A percentile compares a stretch with the other conserved stretches of the same genome.
These are phyloP conservation scores for Aeoliscus strigatus DNA, from an alignment of 2,797 vertebrate genomes.

Conservation along the genomic window DNA sequence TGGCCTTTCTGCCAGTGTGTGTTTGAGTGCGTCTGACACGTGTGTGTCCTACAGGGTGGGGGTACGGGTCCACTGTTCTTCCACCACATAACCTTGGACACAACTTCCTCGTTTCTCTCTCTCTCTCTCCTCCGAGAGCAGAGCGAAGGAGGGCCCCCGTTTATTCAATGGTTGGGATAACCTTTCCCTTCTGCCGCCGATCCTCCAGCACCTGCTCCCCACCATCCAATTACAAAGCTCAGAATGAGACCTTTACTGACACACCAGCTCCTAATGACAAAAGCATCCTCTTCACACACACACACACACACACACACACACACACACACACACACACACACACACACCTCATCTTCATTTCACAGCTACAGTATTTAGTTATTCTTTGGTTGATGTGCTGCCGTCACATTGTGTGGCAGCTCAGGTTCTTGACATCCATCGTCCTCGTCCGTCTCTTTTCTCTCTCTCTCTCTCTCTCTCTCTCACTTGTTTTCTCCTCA, in stretches of 20 bases:
- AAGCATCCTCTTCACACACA: background rate
- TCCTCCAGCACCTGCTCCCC: slow-evolving; percentile 55
- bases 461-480: slow-evolving; percentile 2
- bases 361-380: slow-evolving; percentile 3
- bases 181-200: slow-evolving; percentile 30
- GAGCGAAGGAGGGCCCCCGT: slow-evolving; percentile 18
- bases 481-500: no score
- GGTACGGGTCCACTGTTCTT: slow-evolving; percentile 21
- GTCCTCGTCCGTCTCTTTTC: no score
- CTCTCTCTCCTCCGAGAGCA: slow-evolving; percentile 2
- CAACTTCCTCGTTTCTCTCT: slow-evolving; percentile 24
- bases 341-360: background rate
- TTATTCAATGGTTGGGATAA: slow-evolving; percentile 23
- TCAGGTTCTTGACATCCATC: slow-evolving; percentile 14
- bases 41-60: slow-evolving; percentile 24
- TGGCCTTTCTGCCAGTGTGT: no score
- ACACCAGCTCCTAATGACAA: slow-evolving; percentile 22
- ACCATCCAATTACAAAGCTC: slow-evolving; percentile 31
- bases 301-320: background rate
- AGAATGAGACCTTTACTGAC: slow-evolving; percentile 30
- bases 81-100: slow-evolving; percentile 48
- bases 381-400: slow-evolving; percentile 4
- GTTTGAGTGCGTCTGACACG: slow-evolving; percentile 9
- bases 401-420: slow-evolving; percentile 1
- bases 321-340: background rate